phyloP scores from a whole-genome alignment of 2,113 vertebrate genomes.

The Pomatostomus ruficeps region DNA sequence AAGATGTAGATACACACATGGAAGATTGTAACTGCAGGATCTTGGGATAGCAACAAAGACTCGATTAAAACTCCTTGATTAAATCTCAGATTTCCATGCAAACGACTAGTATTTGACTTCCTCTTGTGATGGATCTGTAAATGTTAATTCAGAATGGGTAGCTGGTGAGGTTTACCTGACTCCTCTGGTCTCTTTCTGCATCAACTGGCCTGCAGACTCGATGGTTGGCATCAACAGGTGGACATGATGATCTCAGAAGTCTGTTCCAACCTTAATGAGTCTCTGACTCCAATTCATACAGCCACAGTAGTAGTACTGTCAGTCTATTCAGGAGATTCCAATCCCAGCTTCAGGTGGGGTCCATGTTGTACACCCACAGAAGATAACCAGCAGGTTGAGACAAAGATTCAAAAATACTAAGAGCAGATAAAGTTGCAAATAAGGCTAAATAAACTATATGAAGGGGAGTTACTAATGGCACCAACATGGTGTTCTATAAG shows the following conservation, averaged over 20 bases:
- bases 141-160: neutral
- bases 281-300: neutral
- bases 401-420: neutral
- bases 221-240: neutral
- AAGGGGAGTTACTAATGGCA: neutral
- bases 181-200: fast-evolving
- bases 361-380: neutral
- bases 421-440: neutral
- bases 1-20: neutral
- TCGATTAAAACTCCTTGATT: neutral
- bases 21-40: neutral
- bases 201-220: fast-evolving
- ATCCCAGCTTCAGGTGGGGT: neutral
- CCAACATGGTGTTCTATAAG: neutral
- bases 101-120: neutral
- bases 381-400: neutral
- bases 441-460: neutral
- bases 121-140: neutral
- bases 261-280: neutral
- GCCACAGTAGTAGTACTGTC: no score
- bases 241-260: neutral
- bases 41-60: fast-evolving
- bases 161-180: neutral
- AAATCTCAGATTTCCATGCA: neutral
- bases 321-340: neutral